Base-by-base conservation (phyloP, 2,888 invertebrate genomes). In the Encarsia formosa region DNA sequence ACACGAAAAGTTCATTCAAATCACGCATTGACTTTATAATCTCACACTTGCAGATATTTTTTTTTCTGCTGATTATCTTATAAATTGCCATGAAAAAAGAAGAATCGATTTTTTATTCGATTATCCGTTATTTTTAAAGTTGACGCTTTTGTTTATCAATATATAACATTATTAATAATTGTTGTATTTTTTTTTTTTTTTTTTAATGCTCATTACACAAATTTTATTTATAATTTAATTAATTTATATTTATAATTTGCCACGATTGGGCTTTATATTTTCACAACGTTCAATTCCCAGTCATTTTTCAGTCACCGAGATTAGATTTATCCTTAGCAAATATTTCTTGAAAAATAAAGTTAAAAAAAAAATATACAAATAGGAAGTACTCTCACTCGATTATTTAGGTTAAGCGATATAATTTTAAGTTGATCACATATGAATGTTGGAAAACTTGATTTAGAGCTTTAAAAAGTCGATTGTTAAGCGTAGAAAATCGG, bases 91-190 rank as follows among this genome's bases (percentile, higher is more conserved):
- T 35, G 15, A 39, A 50, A 35, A 46, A 45, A 45, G 18, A 44
- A 29, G 41, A 34, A 42, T 45, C 34, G 11, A 18, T 13, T n/a
- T 50, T 34, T 43, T 37, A 43, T n/a, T n/a, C n/a, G n/a, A n/a
- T n/a, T n/a, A n/a, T n/a, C n/a, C n/a, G n/a, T n/a, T n/a, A n/a
- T n/a, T n/a, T n/a, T n/a, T n/a, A n/a, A n/a, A n/a, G n/a, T n/a
- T n/a, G n/a, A 15, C 49, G 49, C 45, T 45, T 53, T 49, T 43
- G 35, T 37, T 31, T 52, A 39, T 29, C 29, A 54, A 46, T 46
- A 46, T 39, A 23, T 56, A 49, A 55, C 51, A 51, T 39, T 44
- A 32, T 47, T 52, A 61, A 52, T 47, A 56, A n/a, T 61, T n/a
- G n/a, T n/a, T n/a, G n/a, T n/a, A n/a, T n/a, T n/a, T n/a, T n/a